Evolutionary conservation across 2,797 vertebrate genomes (phyloP).

Genomic region (Falco novaeseelandiae): DNA sequence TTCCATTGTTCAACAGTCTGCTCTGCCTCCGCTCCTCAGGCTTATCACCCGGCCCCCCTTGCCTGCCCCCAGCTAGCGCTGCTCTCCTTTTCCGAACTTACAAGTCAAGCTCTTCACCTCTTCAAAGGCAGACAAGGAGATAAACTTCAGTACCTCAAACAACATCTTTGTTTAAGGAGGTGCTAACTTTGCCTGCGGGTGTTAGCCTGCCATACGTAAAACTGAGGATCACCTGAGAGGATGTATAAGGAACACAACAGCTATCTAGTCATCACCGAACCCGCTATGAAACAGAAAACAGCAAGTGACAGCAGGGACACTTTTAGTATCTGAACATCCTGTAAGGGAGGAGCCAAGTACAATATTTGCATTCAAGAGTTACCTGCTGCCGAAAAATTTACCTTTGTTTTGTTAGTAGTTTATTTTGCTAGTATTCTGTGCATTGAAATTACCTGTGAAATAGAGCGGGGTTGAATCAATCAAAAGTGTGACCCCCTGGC

Average conservation of each 20-base stretch:
- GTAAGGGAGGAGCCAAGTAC: background rate
- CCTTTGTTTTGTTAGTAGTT: background rate
- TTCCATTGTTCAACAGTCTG: accelerated
- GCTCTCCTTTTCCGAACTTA: background rate
- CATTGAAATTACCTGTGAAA: background rate
- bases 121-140: background rate
- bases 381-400: background rate
- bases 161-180: background rate
- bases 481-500: accelerated
- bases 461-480: background rate
- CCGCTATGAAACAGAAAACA: background rate
- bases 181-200: background rate
- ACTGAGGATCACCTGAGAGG: background rate
- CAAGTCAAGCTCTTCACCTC: background rate
- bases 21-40: background rate
- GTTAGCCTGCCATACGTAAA: accelerated
- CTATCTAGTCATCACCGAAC: background rate
- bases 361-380: background rate
- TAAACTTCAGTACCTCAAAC: background rate
- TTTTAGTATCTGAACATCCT: background rate
- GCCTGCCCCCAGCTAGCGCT: background rate
- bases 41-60: background rate
- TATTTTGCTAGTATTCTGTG: background rate
- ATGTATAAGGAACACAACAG: background rate
- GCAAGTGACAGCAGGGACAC: background rate